Percentiles rank a stretch among this genome's conserved stretches.
These are phyloP conservation scores for Pollimyrus isidori DNA, from an alignment of 2,113 vertebrate species.

Conservation along the genomic window DNA sequence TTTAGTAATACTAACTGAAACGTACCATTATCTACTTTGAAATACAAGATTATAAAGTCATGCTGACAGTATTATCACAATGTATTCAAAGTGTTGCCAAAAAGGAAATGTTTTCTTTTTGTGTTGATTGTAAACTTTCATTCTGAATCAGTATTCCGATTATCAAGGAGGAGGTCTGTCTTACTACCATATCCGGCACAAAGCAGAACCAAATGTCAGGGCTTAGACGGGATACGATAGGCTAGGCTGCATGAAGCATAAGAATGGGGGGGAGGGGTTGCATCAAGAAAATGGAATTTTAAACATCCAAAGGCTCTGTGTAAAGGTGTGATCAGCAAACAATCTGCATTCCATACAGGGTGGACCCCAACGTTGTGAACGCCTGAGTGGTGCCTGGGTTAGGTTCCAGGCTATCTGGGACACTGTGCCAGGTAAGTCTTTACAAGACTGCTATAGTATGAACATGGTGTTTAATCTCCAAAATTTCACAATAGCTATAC, in stretches of 20 bases:
- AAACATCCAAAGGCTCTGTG: neutral
- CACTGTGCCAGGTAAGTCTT: neutral
- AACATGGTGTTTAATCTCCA: neutral
- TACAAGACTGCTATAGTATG: neutral
- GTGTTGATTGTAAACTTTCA: slow-evolving; percentile 31
- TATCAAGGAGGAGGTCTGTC: slow-evolving; percentile 23
- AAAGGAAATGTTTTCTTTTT: slow-evolving; percentile 15
- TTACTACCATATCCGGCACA: slow-evolving; percentile 21
- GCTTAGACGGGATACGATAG: slow-evolving; percentile 17
- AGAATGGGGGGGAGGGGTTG: neutral
- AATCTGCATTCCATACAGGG: neutral
- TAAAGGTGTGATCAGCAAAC: neutral
- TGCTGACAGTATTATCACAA: neutral
- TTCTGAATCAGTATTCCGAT: slow-evolving; percentile 30
- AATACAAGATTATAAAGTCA: slow-evolving; percentile 25
- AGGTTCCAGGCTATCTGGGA: neutral
- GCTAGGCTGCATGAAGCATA: neutral
- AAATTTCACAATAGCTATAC: slow-evolving; percentile 20
- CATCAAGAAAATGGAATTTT: neutral
- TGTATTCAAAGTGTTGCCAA: neutral
- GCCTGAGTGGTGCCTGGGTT: neutral
- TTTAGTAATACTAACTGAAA: slow-evolving; percentile 17
- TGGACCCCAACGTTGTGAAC: neutral
- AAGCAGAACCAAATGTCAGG: slow-evolving; percentile 8
- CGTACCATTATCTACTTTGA: slow-evolving; percentile 6